phyloP scores from a whole-genome alignment of 2,797 vertebrate genomes.

The Macrochelys suwanniensis region DNA sequence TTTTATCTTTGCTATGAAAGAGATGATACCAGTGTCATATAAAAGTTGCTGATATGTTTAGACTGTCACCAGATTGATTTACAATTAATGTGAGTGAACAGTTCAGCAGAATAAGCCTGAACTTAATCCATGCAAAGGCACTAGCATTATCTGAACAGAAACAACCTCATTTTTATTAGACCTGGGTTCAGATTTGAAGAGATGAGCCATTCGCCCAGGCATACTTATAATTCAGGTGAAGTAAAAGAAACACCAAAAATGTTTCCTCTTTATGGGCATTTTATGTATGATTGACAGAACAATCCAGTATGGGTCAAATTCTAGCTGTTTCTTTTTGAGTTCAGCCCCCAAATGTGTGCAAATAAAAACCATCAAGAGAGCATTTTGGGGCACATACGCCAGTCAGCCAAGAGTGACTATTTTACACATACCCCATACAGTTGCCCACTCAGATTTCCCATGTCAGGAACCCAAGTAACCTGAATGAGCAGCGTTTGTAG shows the following conservation, averaged over 20 bases:
- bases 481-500: background rate
- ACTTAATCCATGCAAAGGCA: constrained; percentile 68
- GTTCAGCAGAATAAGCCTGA: constrained; percentile 79
- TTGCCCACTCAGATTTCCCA: background rate
- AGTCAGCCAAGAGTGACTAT: background rate
- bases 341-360: background rate
- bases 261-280: background rate
- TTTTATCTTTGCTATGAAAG: constrained; percentile 69
- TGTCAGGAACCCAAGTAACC: background rate
- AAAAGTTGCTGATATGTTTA: constrained; percentile 73
- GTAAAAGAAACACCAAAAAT: constrained; percentile 20
- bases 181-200: constrained; percentile 69
- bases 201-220: constrained; percentile 74
- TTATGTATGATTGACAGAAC: background rate
- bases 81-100: constrained; percentile 78
- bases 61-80: constrained; percentile 77
- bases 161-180: constrained; percentile 70
- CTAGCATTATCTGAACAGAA: constrained; percentile 53
- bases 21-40: constrained; percentile 65
- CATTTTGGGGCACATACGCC: background rate
- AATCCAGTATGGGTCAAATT: background rate
- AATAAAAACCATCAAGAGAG: background rate
- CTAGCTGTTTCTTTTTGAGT: background rate
- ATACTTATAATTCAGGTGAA: constrained; percentile 53
- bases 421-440: background rate